These are phyloP conservation scores for Motacilla alba DNA, from an alignment of 2,113 vertebrate species.

Conservation along the genomic window DNA sequence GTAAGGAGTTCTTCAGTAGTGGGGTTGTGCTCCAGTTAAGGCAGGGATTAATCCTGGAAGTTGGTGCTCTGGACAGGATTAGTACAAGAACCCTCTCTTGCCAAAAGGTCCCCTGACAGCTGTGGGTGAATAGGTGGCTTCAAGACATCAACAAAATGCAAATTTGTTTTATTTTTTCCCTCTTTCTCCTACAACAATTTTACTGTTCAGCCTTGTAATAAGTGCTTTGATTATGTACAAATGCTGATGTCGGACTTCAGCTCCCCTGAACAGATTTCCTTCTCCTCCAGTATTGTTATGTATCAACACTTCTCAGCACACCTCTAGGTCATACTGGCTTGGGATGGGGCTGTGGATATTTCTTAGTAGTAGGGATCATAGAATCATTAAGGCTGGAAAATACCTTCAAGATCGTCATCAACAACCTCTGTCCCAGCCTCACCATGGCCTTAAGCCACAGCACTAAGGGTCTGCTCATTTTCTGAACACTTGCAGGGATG, in stretches of 20 bases:
- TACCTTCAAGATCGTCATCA: neutral
- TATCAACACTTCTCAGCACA: neutral
- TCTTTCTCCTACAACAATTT: neutral
- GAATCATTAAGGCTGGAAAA: neutral
- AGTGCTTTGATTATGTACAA: neutral
- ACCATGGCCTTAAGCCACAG: neutral
- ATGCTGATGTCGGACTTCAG: fast-evolving
- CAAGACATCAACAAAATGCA: neutral
- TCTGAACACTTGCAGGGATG: neutral
- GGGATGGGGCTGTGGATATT: neutral
- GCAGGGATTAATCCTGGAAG: neutral
- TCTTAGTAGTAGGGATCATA: neutral
- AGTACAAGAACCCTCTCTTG: neutral
- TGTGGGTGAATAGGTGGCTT: neutral
- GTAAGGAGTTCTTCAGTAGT: neutral
- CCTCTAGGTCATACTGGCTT: neutral
- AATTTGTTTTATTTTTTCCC: neutral
- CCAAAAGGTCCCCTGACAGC: neutral
- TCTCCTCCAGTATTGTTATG: fast-evolving
- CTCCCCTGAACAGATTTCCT: neutral
- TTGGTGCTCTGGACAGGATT: neutral
- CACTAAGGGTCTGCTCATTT: neutral
- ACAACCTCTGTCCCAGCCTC: neutral
- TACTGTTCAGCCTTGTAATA: fast-evolving
- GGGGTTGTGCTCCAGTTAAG: neutral